phyloP scores from a whole-genome alignment of 2,113 vertebrate genomes.

The Ornithorhynchus anatinus region DNA sequence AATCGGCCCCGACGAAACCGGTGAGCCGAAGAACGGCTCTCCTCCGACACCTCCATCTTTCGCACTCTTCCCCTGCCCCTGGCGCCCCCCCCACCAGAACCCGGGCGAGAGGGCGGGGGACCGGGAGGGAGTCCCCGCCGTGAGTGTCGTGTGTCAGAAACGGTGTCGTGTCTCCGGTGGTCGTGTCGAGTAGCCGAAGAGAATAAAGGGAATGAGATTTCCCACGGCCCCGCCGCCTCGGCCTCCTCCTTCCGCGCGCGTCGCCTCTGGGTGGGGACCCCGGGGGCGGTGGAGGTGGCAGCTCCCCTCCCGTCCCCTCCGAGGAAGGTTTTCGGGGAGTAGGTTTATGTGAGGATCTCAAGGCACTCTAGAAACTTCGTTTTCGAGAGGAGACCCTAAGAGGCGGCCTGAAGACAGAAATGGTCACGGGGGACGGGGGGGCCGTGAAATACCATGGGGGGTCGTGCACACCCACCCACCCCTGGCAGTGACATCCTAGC shows the following conservation, averaged over 20 bases:
- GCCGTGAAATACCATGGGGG: too few relatives aligned
- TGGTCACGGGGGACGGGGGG: too few relatives aligned
- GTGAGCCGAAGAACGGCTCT: neutral
- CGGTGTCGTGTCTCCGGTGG: conserved; percentile 54
- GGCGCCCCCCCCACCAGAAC: neutral
- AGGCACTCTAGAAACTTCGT: too few relatives aligned
- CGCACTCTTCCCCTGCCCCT: neutral
- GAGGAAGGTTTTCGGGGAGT: neutral
- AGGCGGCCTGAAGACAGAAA: too few relatives aligned
- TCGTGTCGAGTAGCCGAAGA: conserved; percentile 56
- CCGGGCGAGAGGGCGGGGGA: neutral
- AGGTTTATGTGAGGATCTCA: neutral
- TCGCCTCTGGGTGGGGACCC: neutral
- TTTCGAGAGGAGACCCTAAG: too few relatives aligned
- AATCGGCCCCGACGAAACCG: neutral
- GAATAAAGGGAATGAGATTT: conserved; percentile 60
- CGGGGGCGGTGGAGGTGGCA: neutral
- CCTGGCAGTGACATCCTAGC: too few relatives aligned
- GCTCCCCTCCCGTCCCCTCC: neutral
- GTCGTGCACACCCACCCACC: too few relatives aligned
- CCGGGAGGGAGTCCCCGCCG: conserved; percentile 32
- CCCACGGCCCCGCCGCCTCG: conserved; percentile 8
- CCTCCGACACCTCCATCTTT: neutral
- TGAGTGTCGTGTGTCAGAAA: conserved; percentile 55
- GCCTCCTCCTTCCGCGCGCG: neutral